Evolutionary conservation across 2,113 vertebrate species (phyloP), one percentile per base, ranked within the genome.

Genomic region (Elephas maximus): DNA sequence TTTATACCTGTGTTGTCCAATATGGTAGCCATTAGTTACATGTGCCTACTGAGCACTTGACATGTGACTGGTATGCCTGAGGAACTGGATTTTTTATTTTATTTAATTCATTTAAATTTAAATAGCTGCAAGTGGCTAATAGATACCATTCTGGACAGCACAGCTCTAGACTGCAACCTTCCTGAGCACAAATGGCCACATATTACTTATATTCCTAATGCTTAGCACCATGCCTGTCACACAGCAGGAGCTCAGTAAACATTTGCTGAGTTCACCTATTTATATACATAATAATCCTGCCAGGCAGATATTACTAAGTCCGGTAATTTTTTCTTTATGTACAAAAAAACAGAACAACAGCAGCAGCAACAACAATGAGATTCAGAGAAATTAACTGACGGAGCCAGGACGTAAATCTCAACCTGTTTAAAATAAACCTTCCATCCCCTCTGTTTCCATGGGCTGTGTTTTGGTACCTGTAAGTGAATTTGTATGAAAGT

Each of bases 401-500:
- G 44, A 41, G 48, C 4, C 3, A 30, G 57, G 44, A 65, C 60
- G 1, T 0, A 87, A 93, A 77, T 0, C 7, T 33, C 10, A 33
- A 14, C 65, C 30, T 78, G 48, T 80, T 90, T 63, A 41, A 80
- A 62, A 90, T 67, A 62, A 83, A 45, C 45, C 28, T 30, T 53
- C 53, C 10, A 14, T 53, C 9, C 51, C 78, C 53, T 51, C 18
- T 82, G 37, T 15, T 76, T 87, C 69, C 28, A 45, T 2, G 45
- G 71, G 37, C 5, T 37, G 60, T 5, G 77, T 57, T 77, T 62
- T 53, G 74, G 84, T 83, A 67, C 3, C 33, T 74, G 69, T 14
- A 41, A 94, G 24, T 69, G 62, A 79, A 88, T 74, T n/a, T 79
- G 86, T 44, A 28, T 37, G 18, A 90, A 79, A 92, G 63, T 87